These are phyloP conservation scores for Hyposmocoma kahamanoa DNA, from an alignment of 1,140 invertebrate genomes.

Conservation along the genomic window DNA sequence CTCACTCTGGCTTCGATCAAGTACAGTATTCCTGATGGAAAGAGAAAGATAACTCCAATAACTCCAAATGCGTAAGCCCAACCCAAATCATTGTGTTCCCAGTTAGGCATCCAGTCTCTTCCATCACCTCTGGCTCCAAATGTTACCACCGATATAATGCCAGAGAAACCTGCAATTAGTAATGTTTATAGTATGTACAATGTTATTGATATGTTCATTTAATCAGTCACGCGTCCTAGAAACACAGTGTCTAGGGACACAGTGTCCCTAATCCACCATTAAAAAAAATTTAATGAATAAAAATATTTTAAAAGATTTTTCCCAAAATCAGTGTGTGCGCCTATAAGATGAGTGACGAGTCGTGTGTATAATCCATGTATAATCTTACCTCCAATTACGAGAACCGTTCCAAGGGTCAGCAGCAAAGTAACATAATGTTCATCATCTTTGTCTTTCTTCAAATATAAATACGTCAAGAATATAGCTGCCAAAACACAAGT, in stretches of 20 bases:
- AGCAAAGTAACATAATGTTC: slow-evolving; percentile 84
- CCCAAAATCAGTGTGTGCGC: no score
- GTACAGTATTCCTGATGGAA: slow-evolving; percentile 85
- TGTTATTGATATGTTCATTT: no score
- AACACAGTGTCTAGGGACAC: no score
- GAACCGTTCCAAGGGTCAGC: slow-evolving; percentile 81
- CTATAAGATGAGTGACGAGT: no score
- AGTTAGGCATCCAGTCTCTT: slow-evolving; percentile 96
- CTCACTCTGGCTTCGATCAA: slow-evolving; percentile 87
- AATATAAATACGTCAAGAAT: slow-evolving; percentile 82
- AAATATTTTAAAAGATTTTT: no score
- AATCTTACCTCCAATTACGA: slow-evolving; percentile 77
- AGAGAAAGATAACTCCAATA: slow-evolving; percentile 82
- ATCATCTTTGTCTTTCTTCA: slow-evolving; percentile 85
- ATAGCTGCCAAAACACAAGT: slow-evolving; percentile 83
- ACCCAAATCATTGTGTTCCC: slow-evolving; percentile 95
- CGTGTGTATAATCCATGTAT: no score
- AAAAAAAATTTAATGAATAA: no score
- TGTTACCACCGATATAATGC: slow-evolving; percentile 76
- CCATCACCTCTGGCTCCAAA: slow-evolving; percentile 94
- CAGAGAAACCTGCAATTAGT: slow-evolving; percentile 82
- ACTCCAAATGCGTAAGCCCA: slow-evolving; percentile 94
- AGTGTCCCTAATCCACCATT: no score
- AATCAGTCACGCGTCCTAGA: no score
- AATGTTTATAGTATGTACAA: no score